These are phyloP conservation scores for Oenanthe oenanthe DNA, from an alignment of 2,113 vertebrate genomes.

Conservation along the genomic window DNA sequence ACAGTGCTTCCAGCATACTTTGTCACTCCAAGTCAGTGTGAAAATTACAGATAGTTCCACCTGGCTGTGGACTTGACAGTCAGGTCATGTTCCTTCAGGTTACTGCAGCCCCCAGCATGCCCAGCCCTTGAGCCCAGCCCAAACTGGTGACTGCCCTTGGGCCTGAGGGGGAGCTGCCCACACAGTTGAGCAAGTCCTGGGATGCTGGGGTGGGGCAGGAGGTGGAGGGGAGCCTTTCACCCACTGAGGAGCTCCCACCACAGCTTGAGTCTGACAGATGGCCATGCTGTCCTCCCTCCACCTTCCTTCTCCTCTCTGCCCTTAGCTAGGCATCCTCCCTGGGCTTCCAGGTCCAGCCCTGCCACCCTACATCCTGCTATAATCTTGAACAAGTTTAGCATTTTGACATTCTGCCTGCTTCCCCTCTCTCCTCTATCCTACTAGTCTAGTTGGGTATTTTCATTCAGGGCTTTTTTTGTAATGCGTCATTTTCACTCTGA, in stretches of 20 bases:
- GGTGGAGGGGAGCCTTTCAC: not conserved
- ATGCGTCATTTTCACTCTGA: not conserved
- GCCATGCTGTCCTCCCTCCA: not conserved
- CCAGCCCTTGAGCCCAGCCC: not conserved
- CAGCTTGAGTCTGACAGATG: not conserved
- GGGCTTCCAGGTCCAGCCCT: not conserved
- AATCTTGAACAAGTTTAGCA: not conserved
- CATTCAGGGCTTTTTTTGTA: not conserved
- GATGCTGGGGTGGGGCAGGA: not conserved
- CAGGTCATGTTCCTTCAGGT: not conserved
- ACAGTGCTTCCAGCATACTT: not conserved
- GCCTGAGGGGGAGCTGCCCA: not conserved
- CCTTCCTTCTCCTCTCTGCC: fast-evolving
- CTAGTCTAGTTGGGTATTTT: not conserved
- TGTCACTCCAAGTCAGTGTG: not conserved
- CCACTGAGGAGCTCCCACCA: not conserved
- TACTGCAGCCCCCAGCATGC: not conserved
- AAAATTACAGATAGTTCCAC: not conserved
- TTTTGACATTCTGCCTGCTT: not conserved
- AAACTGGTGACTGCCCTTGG: not conserved
- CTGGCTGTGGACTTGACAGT: not conserved
- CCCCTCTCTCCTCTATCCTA: not conserved
- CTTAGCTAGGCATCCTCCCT: not conserved
- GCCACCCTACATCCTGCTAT: not conserved
- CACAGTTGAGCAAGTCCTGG: not conserved